phyloP scores from a whole-genome alignment of 1,140 invertebrate genomes.

The Drosophila grimshawi region DNA sequence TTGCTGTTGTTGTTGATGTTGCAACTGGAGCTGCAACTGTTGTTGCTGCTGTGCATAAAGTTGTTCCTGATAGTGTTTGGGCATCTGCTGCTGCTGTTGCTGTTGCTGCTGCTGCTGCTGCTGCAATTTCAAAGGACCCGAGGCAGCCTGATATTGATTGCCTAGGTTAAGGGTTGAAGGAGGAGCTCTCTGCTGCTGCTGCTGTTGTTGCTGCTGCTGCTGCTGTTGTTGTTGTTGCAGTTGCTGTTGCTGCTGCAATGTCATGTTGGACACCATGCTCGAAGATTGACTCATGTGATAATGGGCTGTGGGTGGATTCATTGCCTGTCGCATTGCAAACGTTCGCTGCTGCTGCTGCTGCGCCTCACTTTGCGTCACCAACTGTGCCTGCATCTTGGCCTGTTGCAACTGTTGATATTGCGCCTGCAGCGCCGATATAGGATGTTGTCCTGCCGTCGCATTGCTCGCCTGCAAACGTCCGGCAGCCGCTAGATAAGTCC shows the following conservation, averaged over 20 bases:
- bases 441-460: constrained; percentile 83
- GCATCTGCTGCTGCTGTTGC: constrained; percentile 48
- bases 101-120: constrained; percentile 42
- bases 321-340: constrained; percentile 86
- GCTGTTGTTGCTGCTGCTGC: constrained; percentile 57
- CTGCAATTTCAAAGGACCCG: constrained; percentile 66
- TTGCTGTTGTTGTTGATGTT: constrained; percentile 56
- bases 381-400: constrained; percentile 87
- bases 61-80: constrained; percentile 75
- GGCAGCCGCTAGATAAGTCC: constrained; percentile 84
- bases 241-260: constrained; percentile 50
- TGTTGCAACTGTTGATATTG: constrained; percentile 87
- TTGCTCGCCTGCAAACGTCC: constrained; percentile 84
- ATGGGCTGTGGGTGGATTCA: constrained; percentile 83
- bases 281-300: constrained; percentile 81
- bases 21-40: constrained; percentile 56
- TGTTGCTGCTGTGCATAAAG: constrained; percentile 64
- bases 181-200: constrained; percentile 68
- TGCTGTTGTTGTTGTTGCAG: constrained; percentile 71
- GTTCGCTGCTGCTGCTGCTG: constrained; percentile 87
- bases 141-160: constrained; percentile 79
- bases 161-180: constrained; percentile 75
- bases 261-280: constrained; percentile 73
- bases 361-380: constrained; percentile 87
- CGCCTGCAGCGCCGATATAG: constrained; percentile 85